Base-by-base conservation (phyloP, 2,888 invertebrate species). In the Antitype chi region DNA sequence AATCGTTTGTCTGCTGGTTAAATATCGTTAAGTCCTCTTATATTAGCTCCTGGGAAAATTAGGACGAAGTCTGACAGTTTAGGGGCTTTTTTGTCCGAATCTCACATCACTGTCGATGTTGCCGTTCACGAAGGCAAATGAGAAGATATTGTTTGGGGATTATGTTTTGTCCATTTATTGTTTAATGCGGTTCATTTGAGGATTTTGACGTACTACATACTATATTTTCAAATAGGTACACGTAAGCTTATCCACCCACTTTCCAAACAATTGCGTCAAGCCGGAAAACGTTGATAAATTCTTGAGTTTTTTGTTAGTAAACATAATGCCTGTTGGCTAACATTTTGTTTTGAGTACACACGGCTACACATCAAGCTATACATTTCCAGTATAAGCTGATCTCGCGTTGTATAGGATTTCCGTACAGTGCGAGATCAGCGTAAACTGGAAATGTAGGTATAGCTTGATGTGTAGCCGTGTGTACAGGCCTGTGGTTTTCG, bases 301-400 rank as follows among this genome's bases (percentile, higher is more conserved):
- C 70, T 69, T 15, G 70, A 15, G 7, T 25, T 6, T 43, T 52
- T 43, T 69, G 38, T 68, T 72, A 23, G 52, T 32, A 73, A 47
- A 73, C 70, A 47, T 43, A 13, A 7, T n/a, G 25, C 55, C 25
- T 59, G n/a, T 28, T 28, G 6, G 23, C 20, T 60, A 43, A 28
- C 23, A 6, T 59, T 43, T 70, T 47, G 28, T 73, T 70, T 69
- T 73, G 72, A 71, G 20, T 25, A 20, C n/a, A n/a, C n/a, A n/a
- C n/a, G n/a, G n/a, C n/a, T n/a, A n/a, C n/a, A n/a, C n/a, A n/a
- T n/a, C n/a, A n/a, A n/a, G n/a, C n/a, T n/a, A n/a, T n/a, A n/a
- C n/a, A n/a, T n/a, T n/a, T n/a, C n/a, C n/a, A n/a, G n/a, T n/a
- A n/a, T n/a, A n/a, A n/a, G n/a, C n/a, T n/a, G n/a, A n/a, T n/a